Evolutionary conservation across 1,140 invertebrate species (phyloP), one percentile per base, ranked within the genome.

Genomic region (Heliconius melpomene): DNA sequence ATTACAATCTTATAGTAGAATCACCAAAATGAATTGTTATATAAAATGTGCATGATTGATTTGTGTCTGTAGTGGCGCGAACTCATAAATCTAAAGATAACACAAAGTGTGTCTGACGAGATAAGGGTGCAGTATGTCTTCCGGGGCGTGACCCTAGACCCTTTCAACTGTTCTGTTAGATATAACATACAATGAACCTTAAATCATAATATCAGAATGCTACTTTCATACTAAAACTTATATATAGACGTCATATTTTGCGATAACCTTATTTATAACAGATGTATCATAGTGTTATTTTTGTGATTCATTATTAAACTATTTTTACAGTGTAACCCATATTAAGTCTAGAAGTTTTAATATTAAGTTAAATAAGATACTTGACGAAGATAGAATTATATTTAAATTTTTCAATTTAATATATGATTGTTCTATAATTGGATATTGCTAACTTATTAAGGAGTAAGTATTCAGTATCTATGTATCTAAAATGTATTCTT

Each of bases 81-180:
- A 83, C 86, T 82, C 91, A 94, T 94, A 94, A 92, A 92, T 93
- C 88, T 84, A 85, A 60, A 79, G 91, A 94, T 94, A 94, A 90
- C 84, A 82, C 85, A 85, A 91, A 92, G 86, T 92, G 87, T 92
- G 91, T 92, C 91, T 93, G 87, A 74, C 76, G 81, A 77, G 93
- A 94, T 94, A 94, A 90, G 89, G 83, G 86, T 90, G 89, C 89
- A 92, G 88, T 89, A 88, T 86, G 92, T 86, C 89, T 94, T 94
- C 91, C 92, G 91, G 91, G 85, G 90, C 92, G 84, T 79, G 91
- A 93, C 91, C 87, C 87, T 77, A 80, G 91, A 90, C 91, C 87
- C 87, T 80, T 84, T 85, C 84, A 78, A 86, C 81, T 86, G 85
- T 74, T 38, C 79, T 77, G 57, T 71, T 77, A 78, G 79, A 81